phyloP scores from a whole-genome alignment of 1,140 invertebrate species.

The Neuroterus valhalla region DNA sequence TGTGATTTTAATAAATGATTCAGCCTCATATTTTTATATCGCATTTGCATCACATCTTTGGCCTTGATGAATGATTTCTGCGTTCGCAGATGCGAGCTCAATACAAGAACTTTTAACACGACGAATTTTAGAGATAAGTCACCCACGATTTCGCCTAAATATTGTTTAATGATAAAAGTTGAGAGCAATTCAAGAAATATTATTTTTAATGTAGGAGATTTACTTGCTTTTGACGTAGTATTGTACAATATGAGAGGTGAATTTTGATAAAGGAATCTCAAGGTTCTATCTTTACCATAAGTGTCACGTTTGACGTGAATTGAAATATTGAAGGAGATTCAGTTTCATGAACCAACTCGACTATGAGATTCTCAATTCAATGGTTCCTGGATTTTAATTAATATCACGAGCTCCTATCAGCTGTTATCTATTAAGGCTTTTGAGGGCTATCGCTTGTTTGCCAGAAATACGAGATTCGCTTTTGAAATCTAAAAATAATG shows the following conservation, averaged over 20 bases:
- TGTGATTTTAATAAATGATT: neutral
- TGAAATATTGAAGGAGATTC: neutral
- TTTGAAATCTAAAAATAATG: neutral
- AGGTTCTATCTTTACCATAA: neutral
- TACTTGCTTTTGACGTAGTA: neutral
- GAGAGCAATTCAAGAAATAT: neutral
- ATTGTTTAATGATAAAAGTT: neutral
- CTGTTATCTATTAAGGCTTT: constrained; percentile 64
- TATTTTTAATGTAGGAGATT: neutral
- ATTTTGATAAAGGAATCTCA: no score
- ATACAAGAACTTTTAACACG: constrained; percentile 5
- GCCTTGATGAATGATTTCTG: constrained; percentile 19
- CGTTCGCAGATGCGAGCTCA: constrained; percentile 16
- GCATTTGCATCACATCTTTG: constrained; percentile 3
- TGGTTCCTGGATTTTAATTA: constrained; percentile 54
- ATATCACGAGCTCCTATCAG: constrained; percentile 51
- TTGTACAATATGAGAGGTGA: neutral
- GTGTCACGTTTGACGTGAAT: neutral
- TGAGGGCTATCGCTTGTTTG: constrained; percentile 61
- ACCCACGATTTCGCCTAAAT: constrained; percentile 1
- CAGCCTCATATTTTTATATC: neutral
- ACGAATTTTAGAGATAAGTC: constrained; percentile 18
- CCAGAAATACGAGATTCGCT: constrained; percentile 9
- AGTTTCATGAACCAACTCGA: neutral
- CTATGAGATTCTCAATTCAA: constrained; percentile 21